Evolutionary conservation across 2,888 invertebrate species (phyloP).

Genomic region (Colletes collaris): DNA sequence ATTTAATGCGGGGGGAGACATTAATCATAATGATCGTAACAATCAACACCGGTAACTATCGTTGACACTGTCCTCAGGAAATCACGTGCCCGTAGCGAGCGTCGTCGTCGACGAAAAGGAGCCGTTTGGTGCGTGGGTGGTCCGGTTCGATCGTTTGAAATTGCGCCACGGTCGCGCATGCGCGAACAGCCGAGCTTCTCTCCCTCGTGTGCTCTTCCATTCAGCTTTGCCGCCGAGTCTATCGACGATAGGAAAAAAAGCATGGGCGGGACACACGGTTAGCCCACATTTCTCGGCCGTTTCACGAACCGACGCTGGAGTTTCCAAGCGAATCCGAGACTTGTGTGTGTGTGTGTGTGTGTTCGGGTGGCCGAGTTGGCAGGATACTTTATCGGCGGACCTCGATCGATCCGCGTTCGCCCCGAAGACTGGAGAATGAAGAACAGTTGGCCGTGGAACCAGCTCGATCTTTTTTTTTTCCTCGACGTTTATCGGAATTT

Average conservation of each 20-base stretch:
- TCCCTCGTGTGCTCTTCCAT: conserved; percentile 31
- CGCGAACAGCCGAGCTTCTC: conserved; percentile 19
- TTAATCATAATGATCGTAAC: conserved; percentile 58
- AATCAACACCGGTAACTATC: conserved; percentile 37
- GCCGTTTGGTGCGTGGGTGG: conserved; percentile 53
- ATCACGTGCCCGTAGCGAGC: conserved; percentile 54
- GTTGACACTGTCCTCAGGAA: conserved; percentile 51
- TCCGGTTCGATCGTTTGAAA: conserved; percentile 61
- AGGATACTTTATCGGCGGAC: conserved; percentile 52
- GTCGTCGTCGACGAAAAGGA: background rate
- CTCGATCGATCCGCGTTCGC: conserved; percentile 50
- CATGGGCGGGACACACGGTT: conserved; percentile 36
- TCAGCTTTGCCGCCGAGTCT: conserved; percentile 36
- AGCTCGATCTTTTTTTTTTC: conserved; percentile 7
- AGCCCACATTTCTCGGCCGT: conserved; percentile 51
- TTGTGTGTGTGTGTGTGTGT: background rate
- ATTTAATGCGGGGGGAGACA: conserved; percentile 16
- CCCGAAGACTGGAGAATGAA: conserved; percentile 24
- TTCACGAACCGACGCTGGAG: conserved; percentile 20
- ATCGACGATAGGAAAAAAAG: conserved; percentile 7
- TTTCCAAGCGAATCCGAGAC: conserved; percentile 19
- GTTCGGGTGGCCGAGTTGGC: conserved; percentile 3
- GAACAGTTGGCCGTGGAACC: conserved; percentile 30
- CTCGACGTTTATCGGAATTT: background rate
- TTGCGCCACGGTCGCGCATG: conserved; percentile 47